Conservation (phyloP, 2,888 invertebrate species). For the Drosophila barbarae region DNA sequence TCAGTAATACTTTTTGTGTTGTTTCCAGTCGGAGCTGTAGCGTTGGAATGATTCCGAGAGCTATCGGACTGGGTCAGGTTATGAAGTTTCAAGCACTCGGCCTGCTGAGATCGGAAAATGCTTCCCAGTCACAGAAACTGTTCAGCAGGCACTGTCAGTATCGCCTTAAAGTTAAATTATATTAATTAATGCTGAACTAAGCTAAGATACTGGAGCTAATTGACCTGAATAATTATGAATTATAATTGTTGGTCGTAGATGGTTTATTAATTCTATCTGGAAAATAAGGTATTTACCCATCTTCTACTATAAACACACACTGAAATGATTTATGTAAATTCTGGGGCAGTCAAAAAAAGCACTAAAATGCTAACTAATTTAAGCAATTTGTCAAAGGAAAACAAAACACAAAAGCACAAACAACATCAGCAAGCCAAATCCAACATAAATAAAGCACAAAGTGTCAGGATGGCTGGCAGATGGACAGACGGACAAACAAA, state of each 20-base stretch:
- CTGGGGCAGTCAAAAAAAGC: constrained; percentile 3
- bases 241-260: not conserved
- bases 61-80: not conserved
- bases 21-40: constrained; percentile 5
- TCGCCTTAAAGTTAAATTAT: not conserved
- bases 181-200: too few relatives aligned
- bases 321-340: constrained; percentile 25
- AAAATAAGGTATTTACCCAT: not conserved
- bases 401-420: constrained; percentile 20
- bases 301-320: not conserved
- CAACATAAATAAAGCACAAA: constrained; percentile 54
- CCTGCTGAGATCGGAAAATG: constrained; percentile 7
- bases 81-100: constrained; percentile 7
- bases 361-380: constrained; percentile 29
- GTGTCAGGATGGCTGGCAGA: constrained; percentile 31
- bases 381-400: constrained; percentile 45
- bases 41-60: constrained; percentile 11
- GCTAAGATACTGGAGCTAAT: too few relatives aligned
- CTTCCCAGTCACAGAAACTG: not conserved
- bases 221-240: not conserved
- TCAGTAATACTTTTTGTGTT: constrained; percentile 1
- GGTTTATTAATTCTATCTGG: not conserved
- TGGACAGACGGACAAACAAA: not conserved
- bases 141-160: too few relatives aligned
- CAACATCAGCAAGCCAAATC: constrained; percentile 37